phyloP scores from a whole-genome alignment of 2,888 invertebrate species.

The Pyrocoelia pectoralis region DNA sequence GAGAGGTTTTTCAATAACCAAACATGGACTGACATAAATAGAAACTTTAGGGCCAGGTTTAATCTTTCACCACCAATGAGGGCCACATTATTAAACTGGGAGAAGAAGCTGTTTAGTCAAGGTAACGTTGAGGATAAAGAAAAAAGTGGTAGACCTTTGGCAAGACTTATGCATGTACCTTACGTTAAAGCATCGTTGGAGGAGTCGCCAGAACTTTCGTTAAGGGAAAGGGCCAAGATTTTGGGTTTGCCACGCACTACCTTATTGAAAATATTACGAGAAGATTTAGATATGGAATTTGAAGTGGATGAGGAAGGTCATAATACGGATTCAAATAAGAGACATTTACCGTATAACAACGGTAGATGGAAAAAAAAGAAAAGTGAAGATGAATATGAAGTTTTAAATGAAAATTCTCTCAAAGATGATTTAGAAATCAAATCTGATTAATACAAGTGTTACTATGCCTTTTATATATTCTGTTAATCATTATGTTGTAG shows the following conservation, averaged over 20 bases:
- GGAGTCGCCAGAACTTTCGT: slow-evolving; percentile 56
- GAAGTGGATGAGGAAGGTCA: slow-evolving; percentile 44
- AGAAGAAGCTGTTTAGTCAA: slow-evolving; percentile 57
- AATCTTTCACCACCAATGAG: slow-evolving; percentile 56
- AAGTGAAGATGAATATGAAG: neutral
- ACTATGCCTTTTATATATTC: too few species aligned
- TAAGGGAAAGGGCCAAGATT: slow-evolving; percentile 58
- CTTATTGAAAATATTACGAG: slow-evolving; percentile 57
- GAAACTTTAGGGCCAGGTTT: slow-evolving; percentile 59
- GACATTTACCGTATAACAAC: slow-evolving; percentile 46
- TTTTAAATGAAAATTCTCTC: neutral
- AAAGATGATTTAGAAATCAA: too few species aligned
- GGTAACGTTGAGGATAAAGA: slow-evolving; percentile 60
- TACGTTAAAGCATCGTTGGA: slow-evolving; percentile 57
- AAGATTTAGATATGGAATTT: slow-evolving; percentile 54
- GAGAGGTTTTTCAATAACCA: slow-evolving; percentile 58
- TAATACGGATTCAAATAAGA: slow-evolving; percentile 40
- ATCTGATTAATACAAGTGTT: too few species aligned
- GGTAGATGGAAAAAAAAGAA: slow-evolving; percentile 47
- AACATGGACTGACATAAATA: slow-evolving; percentile 56
- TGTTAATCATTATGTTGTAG: too few species aligned
- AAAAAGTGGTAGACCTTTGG: slow-evolving; percentile 57
- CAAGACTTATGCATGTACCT: slow-evolving; percentile 51
- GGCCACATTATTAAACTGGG: slow-evolving; percentile 52
- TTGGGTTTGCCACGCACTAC: slow-evolving; percentile 58